Evolutionary conservation across 2,888 invertebrate genomes (phyloP), one percentile per base, ranked within the genome.

Genomic region (Zygothrica quintamaculata): DNA sequence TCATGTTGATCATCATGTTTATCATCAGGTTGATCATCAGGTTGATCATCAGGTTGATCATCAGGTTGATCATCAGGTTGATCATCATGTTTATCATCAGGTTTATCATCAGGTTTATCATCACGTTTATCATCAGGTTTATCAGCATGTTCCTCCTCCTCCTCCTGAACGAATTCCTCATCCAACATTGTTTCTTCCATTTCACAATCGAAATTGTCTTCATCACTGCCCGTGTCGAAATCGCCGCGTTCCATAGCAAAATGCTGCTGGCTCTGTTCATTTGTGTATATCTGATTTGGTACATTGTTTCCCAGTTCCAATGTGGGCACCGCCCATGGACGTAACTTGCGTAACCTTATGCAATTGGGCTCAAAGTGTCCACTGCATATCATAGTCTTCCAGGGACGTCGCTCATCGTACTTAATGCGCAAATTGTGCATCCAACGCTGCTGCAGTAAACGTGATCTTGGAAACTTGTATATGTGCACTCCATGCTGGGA

Each of bases 291-390:
- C 1, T 60, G 44, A 3, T 44, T 46, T 0, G 87, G 85, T n/a
- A 82, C 85, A 57, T 84, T 84, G 5, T 61, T 44, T 1, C 89
- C 89, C 18, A 89, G 62, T 13, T 87, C 74, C 4, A 89, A 56
- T 0, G 89, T 89, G 3, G 89, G 89, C 46, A 89, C 76, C 1
- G 90, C 86, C 90, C 89, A 89, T 13, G 80, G 77, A 1, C 82
- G 77, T 9, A 89, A 69, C 43, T 85, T 84, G 8, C 87, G 62
- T 9, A 74, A 52, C 15, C 68, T 56, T 3, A 84, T 73, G 43
- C 88, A 84, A 2, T 47, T 46, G 3, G 72, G 46, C 26, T 85
- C 88, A 18, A 84, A 84, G 26, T 84, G 84, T 1, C 46, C 87
- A 51, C 87, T 82, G 33, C 84, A 84, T 12, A 84, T 86, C 65